These are phyloP conservation scores for Diorhabda sublineata DNA, from an alignment of 1,140 invertebrate species.

Conservation along the genomic window DNA sequence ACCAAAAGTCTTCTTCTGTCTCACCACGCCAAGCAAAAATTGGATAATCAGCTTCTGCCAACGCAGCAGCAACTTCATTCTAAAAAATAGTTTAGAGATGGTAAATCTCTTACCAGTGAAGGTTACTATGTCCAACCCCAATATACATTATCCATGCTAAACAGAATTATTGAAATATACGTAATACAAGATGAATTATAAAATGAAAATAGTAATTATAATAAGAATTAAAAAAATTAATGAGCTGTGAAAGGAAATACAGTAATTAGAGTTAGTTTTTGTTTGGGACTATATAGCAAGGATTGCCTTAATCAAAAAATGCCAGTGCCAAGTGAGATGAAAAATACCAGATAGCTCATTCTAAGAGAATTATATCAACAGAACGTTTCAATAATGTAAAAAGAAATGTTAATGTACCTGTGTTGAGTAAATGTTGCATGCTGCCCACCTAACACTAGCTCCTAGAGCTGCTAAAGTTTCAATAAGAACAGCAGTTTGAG, in stretches of 20 bases:
- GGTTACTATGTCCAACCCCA: background rate
- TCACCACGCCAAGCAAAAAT: constrained; percentile 95
- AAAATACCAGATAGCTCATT: too few species aligned
- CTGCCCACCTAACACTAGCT: constrained; percentile 89
- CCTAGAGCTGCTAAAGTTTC: constrained; percentile 89
- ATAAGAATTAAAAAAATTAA: background rate
- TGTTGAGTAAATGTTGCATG: constrained; percentile 98
- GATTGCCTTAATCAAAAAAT: too few species aligned
- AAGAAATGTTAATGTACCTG: constrained; percentile 55
- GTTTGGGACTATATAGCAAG: too few species aligned
- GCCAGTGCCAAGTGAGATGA: too few species aligned
- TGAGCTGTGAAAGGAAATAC: background rate
- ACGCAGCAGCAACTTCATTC: constrained; percentile 95
- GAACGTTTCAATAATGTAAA: too few species aligned
- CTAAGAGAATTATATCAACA: too few species aligned
- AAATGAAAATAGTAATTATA: too few species aligned
- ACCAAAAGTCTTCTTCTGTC: constrained; percentile 98
- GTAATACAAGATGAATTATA: too few species aligned
- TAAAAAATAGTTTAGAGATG: constrained; percentile 41
- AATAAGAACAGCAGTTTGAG: constrained; percentile 94
- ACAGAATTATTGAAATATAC: too few species aligned
- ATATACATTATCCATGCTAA: too few species aligned
- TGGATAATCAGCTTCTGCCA: constrained; percentile 84
- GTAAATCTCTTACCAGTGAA: constrained; percentile 2
- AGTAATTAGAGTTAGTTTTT: too few species aligned